These are phyloP conservation scores for Pseudorhombus dupliciocellatus DNA, from an alignment of 2,113 vertebrate species.

Conservation along the genomic window DNA sequence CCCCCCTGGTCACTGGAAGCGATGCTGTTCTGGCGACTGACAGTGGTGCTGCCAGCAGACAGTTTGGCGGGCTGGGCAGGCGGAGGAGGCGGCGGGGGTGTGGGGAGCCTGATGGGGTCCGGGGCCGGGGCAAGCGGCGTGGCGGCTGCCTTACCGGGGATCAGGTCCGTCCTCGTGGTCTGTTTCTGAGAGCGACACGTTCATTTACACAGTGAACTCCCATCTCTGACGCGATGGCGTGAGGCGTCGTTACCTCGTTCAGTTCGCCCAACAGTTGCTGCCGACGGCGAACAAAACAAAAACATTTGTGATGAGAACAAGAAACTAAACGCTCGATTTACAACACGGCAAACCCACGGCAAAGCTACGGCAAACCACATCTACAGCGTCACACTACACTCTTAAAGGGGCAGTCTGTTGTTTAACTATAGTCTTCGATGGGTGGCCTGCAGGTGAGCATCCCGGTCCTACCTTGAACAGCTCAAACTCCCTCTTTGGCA, in stretches of 20 bases:
- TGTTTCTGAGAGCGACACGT: constrained; percentile 85
- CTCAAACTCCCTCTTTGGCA: constrained; percentile 99
- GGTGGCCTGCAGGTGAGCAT: too few species aligned
- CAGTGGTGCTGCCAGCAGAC: constrained; percentile 48
- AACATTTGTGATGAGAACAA: constrained; percentile 14
- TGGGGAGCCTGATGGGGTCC: constrained; percentile 69
- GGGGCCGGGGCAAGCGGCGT: constrained; percentile 69
- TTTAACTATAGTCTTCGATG: too few species aligned
- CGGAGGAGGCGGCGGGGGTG: constrained; percentile 78
- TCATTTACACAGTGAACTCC: neutral
- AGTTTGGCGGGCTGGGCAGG: constrained; percentile 20
- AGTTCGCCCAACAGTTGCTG: constrained; percentile 97
- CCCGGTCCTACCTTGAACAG: constrained; percentile 97
- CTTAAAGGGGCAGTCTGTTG: neutral
- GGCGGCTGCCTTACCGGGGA: constrained; percentile 60
- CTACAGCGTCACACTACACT: neutral
- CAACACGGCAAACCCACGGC: constrained; percentile 27
- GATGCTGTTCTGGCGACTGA: constrained; percentile 84
- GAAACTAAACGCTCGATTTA: constrained; percentile 18
- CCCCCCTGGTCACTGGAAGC: constrained; percentile 83
- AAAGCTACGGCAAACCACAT: neutral
- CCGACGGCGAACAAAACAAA: constrained; percentile 75
- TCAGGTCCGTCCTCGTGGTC: constrained; percentile 75
- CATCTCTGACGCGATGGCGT: neutral
- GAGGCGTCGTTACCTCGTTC: constrained; percentile 89